Evolutionary conservation across 2,113 vertebrate genomes (phyloP), one percentile per base, ranked within the genome.

Genomic region (Hyperopisus bebe): DNA sequence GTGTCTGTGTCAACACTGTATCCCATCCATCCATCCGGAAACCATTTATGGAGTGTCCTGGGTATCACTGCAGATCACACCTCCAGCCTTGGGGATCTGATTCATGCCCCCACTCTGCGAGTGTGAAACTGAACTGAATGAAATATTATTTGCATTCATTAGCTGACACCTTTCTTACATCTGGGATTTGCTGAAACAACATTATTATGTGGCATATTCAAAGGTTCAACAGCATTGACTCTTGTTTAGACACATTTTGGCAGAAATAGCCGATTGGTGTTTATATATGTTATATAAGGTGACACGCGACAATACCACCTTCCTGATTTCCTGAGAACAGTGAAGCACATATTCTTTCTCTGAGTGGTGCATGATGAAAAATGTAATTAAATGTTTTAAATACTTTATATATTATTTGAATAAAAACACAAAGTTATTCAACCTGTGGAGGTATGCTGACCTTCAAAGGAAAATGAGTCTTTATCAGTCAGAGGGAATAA

Each of bases 401-500:
- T 84, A 46, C 82, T 47, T 84, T 47, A 84, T 84, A 84, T n/a
- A 84, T 84, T 84, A 47, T 84, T 24, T 84, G 82, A 84, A 84
- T 84, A 84, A 47, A 84, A 84, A 46, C 42, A 84, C 24, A 84
- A 84, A 84, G 44, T 84, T 47, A 84, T 84, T 47, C 82, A 84
- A 47, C 44, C 82, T 84, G 82, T 84, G 44, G 44, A 84, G 82
- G 44, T 46, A n/a, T 24, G 42, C 21, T 84, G 82, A 84, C 82
- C 82, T 84, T 47, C 82, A 47, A 84, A 84, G 82, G 19, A 47
- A 84, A 84, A 84, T 47, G 21, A 44, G 39, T n/a, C 42, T 84
- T 84, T 84, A 44, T 84, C 82, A 84, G 82, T 46, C 82, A 84
- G 39, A 84, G 42, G 42, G 82, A 84, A 84, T 84, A 84, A 84